Base-by-base conservation (phyloP, 2,113 vertebrate genomes). In the Pachyramphus minor region DNA sequence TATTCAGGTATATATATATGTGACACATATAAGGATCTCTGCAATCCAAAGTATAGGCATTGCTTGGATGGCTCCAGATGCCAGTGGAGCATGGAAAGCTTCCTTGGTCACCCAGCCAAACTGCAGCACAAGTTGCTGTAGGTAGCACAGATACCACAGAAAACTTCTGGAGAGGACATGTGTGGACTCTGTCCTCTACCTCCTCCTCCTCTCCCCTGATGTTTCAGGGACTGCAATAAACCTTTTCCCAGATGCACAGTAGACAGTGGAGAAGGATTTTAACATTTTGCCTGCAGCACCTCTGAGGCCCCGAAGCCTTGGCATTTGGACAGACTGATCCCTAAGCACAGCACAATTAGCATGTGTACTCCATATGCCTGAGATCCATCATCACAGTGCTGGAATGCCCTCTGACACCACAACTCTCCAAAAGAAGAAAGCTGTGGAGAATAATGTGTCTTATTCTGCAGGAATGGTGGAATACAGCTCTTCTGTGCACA, bases 271-370 rank as follows among this genome's bases (percentile, higher is more conserved):
- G 68, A 75, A 92, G 80, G 72, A 84, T 93, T 89, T 81, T 87
- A 89, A 84, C 73, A 72, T 89, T 94, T 96, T 87, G 96, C 96
- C 95, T 90, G 73, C 93, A 96, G 96, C 90, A 93, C 77, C 64
- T 95, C 69, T 14, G 60, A 95, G 95, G 93, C 92, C 77, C 67
- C 47, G 16, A 19, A 41, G 91, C 63, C 79, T 66, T 97, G 95
- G 93, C 95, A 96, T 96, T 96, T 96, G 92, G 83, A 75, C 39
- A 89, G 84, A 82, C 56, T 53, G 64, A 95, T 75, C 77, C 4
- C 5, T 30, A 63, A 92, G 94, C 73, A 84, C 45, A 58, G 73
- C 39, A 13, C 84, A 97, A 96, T 96, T 90, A 94, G 90, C 86
- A 93, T 87, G 95, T 94, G 88, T 81, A 89, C 66, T 95, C 95